Evolutionary conservation across 2,888 invertebrate genomes (phyloP).

Genomic region (Plagiodera versicolora): DNA sequence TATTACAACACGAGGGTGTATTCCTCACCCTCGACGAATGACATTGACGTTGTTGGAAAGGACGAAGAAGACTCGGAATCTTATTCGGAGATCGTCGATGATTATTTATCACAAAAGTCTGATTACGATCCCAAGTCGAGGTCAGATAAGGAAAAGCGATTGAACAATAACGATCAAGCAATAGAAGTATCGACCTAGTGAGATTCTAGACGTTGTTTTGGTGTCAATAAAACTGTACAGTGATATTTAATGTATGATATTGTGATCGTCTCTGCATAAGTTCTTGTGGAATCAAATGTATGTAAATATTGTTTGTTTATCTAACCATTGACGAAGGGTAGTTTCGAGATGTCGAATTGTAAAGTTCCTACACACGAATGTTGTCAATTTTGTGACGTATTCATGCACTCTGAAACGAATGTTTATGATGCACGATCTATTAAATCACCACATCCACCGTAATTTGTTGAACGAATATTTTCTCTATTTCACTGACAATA

Average conservation of each 20-base stretch:
- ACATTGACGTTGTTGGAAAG: slow-evolving; percentile 58
- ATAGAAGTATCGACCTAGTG: slow-evolving; percentile 64
- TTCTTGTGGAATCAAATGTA: not conserved
- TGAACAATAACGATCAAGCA: slow-evolving; percentile 64
- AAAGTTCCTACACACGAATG: slow-evolving; percentile 47
- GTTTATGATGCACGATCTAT: not conserved
- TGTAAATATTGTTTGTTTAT: slow-evolving; percentile 8
- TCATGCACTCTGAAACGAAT: slow-evolving; percentile 1
- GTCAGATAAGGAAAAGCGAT: slow-evolving; percentile 58
- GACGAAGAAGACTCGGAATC: slow-evolving; percentile 56
- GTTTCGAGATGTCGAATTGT: slow-evolving; percentile 27
- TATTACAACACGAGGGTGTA: slow-evolving; percentile 55
- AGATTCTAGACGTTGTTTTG: slow-evolving; percentile 10
- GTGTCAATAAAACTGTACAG: not conserved
- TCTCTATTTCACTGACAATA: not conserved
- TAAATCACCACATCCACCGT: not conserved
- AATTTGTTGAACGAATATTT: not conserved
- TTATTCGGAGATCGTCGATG: slow-evolving; percentile 47
- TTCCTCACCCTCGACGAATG: slow-evolving; percentile 51
- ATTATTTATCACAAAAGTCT: slow-evolving; percentile 34
- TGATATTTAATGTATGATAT: not conserved
- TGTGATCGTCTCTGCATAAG: slow-evolving; percentile 8
- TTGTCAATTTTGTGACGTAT: slow-evolving; percentile 18
- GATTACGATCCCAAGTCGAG: slow-evolving; percentile 47
- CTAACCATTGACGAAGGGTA: slow-evolving; percentile 11